These are phyloP conservation scores for Nasonia vitripennis DNA, from an alignment of 1,140 invertebrate genomes.

Conservation along the genomic window DNA sequence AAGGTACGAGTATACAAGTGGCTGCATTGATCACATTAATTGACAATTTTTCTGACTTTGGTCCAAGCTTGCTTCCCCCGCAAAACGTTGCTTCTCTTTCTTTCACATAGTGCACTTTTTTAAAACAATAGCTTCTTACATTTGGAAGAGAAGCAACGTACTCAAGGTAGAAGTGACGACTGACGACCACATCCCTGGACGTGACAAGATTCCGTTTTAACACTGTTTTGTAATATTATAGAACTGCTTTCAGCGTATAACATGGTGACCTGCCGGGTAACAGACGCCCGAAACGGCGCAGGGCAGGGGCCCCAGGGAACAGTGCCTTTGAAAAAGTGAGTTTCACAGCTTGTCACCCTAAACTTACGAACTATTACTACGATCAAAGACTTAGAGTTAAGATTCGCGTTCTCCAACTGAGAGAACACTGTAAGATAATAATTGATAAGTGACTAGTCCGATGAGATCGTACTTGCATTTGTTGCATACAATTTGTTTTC, in stretches of 20 bases:
- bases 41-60: conserved; percentile 39
- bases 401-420: background rate
- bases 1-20: conserved; percentile 81
- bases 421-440: conserved; percentile 2
- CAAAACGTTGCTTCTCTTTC: conserved; percentile 40
- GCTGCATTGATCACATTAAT: too few species aligned
- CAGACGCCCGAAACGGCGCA: conserved; percentile 91
- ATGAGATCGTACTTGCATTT: conserved; percentile 57
- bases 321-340: conserved; percentile 98
- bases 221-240: conserved; percentile 71
- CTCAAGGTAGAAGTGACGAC: background rate
- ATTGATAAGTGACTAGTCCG: conserved; percentile 38
- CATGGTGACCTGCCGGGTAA: conserved; percentile 96
- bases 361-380: conserved; percentile 20
- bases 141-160: background rate
- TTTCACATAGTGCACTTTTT: background rate
- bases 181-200: conserved; percentile 2
- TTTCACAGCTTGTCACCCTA: conserved; percentile 61
- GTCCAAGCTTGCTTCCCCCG: background rate
- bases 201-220: conserved; percentile 18
- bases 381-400: conserved; percentile 16
- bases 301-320: conserved; percentile 89
- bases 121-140: background rate
- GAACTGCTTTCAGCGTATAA: conserved; percentile 92
- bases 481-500: background rate